Conservation (phyloP, 1,140 invertebrate genomes). For the Phenacoccus solenopsis region DNA sequence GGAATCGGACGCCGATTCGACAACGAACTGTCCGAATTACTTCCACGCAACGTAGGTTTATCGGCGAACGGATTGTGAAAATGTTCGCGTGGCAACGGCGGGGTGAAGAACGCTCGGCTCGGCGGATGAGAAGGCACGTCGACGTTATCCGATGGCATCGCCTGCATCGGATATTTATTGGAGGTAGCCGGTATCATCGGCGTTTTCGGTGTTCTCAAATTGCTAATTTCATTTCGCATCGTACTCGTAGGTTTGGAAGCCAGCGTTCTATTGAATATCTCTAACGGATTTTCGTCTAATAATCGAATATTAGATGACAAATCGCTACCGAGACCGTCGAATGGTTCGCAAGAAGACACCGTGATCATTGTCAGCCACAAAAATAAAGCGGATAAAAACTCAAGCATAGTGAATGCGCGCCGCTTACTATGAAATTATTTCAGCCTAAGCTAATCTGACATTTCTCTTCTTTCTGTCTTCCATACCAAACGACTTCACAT, state of each 20-base stretch:
- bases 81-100: slow-evolving; percentile 55
- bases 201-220: not conserved
- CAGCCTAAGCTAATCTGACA: not conserved
- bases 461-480: not conserved
- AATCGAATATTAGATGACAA: not conserved
- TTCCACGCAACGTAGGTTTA: slow-evolving; percentile 63
- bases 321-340: not conserved
- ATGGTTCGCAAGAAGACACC: not conserved
- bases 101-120: slow-evolving; percentile 59
- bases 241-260: slow-evolving; percentile 4
- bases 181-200: not conserved
- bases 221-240: not conserved
- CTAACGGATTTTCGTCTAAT: not conserved
- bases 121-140: slow-evolving; percentile 38
- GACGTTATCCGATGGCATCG: not conserved
- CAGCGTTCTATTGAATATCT: not conserved
- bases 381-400: not conserved
- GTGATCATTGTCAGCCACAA: not conserved
- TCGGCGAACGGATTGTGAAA: slow-evolving; percentile 68
- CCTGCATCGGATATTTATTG: not conserved
- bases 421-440: not conserved
- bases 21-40: slow-evolving; percentile 34
- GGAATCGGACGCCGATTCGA: slow-evolving; percentile 23
- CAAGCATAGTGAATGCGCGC: not conserved
- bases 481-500: not conserved